These are phyloP conservation scores for Anolis carolinensis DNA, from an alignment of 2,113 vertebrate species.

Conservation along the genomic window DNA sequence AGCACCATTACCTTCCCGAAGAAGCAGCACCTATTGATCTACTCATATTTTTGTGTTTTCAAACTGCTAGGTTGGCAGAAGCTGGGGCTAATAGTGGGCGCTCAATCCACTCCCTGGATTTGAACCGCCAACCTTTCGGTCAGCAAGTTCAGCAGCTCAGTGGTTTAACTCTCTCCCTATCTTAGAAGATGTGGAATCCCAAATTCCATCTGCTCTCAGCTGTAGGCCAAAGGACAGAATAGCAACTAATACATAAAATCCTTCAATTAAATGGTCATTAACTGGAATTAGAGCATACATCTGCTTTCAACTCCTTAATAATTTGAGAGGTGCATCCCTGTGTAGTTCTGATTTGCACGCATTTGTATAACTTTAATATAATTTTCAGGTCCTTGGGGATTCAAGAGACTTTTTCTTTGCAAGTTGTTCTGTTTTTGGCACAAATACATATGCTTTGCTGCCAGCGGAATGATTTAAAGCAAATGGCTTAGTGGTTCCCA, in stretches of 20 bases:
- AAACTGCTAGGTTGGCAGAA: no score
- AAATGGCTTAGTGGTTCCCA: neutral
- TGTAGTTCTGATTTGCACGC: neutral
- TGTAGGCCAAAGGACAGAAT: neutral
- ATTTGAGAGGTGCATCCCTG: neutral
- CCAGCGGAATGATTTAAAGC: neutral
- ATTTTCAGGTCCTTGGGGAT: neutral
- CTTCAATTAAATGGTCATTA: neutral
- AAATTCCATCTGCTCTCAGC: neutral
- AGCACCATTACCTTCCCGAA: no score
- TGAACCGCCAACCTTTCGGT: no score
- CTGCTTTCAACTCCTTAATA: neutral
- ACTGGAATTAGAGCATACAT: neutral
- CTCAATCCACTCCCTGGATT: no score
- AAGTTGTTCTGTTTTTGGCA: no score
- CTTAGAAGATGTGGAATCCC: neutral
- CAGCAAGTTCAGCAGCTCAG: no score
- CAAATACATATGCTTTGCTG: neutral
- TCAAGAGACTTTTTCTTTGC: neutral
- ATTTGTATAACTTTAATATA: neutral
- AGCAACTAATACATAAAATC: neutral
- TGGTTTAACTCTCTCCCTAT: no score
- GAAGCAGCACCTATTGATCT: no score
- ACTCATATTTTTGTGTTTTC: no score
- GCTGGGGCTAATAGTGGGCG: no score